Evolutionary conservation across 2,888 invertebrate genomes (phyloP).

Genomic region (Drosophila gaucha): DNA sequence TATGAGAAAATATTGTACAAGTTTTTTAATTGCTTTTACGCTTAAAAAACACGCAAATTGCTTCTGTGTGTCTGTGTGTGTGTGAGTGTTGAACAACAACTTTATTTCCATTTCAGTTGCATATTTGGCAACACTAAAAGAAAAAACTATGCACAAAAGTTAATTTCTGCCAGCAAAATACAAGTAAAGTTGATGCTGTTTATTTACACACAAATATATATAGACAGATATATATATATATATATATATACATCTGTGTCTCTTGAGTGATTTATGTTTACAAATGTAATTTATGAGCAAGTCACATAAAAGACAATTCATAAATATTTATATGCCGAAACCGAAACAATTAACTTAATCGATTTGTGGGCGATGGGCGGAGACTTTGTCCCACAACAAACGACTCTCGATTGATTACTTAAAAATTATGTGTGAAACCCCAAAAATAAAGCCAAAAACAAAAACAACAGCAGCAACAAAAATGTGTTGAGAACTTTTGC

Average conservation of each 20-base stretch:
- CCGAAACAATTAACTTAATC: slow-evolving; percentile 67
- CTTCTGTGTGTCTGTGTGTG: slow-evolving; percentile 9
- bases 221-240: not conserved
- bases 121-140: slow-evolving; percentile 29
- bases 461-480: slow-evolving; percentile 11
- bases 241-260: not conserved
- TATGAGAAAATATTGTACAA: slow-evolving; percentile 72
- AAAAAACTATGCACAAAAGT: slow-evolving; percentile 35
- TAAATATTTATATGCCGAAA: slow-evolving; percentile 62
- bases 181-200: slow-evolving; percentile 23
- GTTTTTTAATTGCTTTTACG: slow-evolving; percentile 70
- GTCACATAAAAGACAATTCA: slow-evolving; percentile 35
- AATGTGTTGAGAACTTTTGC: slow-evolving; percentile 33
- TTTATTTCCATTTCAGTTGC: slow-evolving; percentile 49
- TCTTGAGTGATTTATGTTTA: slow-evolving; percentile 44
- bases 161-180: slow-evolving; percentile 33
- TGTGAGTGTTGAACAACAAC: slow-evolving; percentile 45
- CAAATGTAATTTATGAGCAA: slow-evolving; percentile 40
- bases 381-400: slow-evolving; percentile 20
- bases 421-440: slow-evolving; percentile 76
- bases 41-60: slow-evolving; percentile 58
- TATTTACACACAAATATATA: too few species aligned
- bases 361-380: slow-evolving; percentile 50
- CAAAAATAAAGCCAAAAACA: slow-evolving; percentile 26
- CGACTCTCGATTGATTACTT: slow-evolving; percentile 61